Evolutionary conservation across 1,140 invertebrate species (phyloP).

Genomic region (Drosophila ficusphila): DNA sequence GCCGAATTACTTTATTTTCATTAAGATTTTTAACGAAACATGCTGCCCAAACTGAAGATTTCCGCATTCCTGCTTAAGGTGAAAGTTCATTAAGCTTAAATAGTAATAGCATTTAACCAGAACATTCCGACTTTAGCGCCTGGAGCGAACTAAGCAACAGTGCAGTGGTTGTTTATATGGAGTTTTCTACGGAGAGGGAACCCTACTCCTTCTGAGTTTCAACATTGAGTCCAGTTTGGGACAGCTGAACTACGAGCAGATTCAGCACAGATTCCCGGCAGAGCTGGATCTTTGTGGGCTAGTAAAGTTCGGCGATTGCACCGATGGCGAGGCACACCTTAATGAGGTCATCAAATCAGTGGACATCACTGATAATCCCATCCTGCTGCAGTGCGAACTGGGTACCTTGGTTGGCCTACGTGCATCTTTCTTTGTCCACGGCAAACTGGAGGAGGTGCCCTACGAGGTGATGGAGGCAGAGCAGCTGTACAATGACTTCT

Average conservation of each 20-base stretch:
- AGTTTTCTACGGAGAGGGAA: conserved; percentile 88
- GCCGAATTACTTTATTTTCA: conserved; percentile 17
- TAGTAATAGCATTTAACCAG: not conserved
- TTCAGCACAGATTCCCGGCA: conserved; percentile 88
- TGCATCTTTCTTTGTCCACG: conserved; percentile 89
- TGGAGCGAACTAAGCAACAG: conserved; percentile 86
- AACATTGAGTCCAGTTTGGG: conserved; percentile 86
- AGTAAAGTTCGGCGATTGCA: conserved; percentile 87
- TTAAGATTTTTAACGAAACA: conserved; percentile 41
- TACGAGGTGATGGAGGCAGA: conserved; percentile 87
- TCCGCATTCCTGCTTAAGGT: conserved; percentile 84
- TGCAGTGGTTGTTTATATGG: conserved; percentile 89
- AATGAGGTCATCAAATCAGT: conserved; percentile 89
- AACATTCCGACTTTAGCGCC: conserved; percentile 85
- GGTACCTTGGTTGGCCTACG: conserved; percentile 86
- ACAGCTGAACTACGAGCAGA: conserved; percentile 85
- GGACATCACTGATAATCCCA: conserved; percentile 91
- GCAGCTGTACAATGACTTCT: conserved; percentile 88
- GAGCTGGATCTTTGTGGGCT: conserved; percentile 91
- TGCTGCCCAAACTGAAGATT: conserved; percentile 85
- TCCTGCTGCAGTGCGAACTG: conserved; percentile 87
- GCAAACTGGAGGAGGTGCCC: conserved; percentile 87
- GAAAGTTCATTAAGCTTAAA: conserved; percentile 15
- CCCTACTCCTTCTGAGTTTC: conserved; percentile 88
- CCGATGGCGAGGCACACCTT: conserved; percentile 85